Conservation (phyloP, 1,140 invertebrate species). For the Druon quercuslanigerum region DNA sequence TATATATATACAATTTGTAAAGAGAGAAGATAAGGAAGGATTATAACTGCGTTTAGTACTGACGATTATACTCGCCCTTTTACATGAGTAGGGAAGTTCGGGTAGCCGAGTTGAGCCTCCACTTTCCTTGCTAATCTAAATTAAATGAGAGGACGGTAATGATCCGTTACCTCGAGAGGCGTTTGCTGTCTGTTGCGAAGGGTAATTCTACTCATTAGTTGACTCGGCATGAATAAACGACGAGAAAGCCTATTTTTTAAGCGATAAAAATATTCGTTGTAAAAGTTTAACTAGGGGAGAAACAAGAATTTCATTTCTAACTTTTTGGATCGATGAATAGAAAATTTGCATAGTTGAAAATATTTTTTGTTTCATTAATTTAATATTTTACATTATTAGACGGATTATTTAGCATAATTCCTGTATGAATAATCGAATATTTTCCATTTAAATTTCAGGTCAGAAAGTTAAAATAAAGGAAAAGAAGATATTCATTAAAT, state of each 20-base stretch:
- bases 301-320: too few species aligned
- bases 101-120: neutral
- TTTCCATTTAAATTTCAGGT: too few species aligned
- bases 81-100: slow-evolving; percentile 5
- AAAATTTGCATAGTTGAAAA: too few species aligned
- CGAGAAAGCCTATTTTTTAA: neutral
- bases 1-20: neutral
- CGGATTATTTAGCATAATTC: too few species aligned
- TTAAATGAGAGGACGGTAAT: slow-evolving; percentile 65
- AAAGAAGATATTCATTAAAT: too few species aligned
- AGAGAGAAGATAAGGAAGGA: neutral
- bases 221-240: neutral
- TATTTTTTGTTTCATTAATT: too few species aligned
- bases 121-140: slow-evolving; percentile 58
- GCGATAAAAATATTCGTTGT: neutral
- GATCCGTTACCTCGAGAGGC: slow-evolving; percentile 61
- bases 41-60: neutral
- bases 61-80: neutral
- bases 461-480: too few species aligned
- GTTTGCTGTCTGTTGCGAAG: slow-evolving; percentile 22
- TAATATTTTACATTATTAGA: too few species aligned
- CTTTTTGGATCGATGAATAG: too few species aligned
- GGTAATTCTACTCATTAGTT: slow-evolving; percentile 7
- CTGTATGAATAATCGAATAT: too few species aligned
- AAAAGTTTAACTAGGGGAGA: neutral